Percentiles rank a stretch among this genome's conserved stretches.
phyloP scores from a whole-genome alignment of 1,140 invertebrate genomes.

The Temnothorax curvispinosus region DNA sequence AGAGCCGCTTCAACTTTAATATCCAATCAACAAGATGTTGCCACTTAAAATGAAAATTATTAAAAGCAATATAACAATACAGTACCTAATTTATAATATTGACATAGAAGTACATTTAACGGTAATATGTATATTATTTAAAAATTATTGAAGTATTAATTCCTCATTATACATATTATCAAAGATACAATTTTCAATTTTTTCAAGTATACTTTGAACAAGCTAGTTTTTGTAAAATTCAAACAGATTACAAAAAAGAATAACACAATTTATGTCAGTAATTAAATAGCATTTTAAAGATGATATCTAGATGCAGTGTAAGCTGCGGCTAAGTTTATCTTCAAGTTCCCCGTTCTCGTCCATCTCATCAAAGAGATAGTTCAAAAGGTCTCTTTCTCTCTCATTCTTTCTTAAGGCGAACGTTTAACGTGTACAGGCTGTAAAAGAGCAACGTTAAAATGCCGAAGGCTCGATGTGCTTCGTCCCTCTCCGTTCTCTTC shows the following conservation, averaged over 20 bases:
- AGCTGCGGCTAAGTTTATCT: conserved; percentile 23
- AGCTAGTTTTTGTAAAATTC: not conserved
- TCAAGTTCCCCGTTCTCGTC: conserved; percentile 39
- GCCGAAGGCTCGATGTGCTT: conserved; percentile 38
- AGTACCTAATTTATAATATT: not conserved
- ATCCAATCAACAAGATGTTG: not conserved
- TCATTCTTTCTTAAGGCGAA: not conserved
- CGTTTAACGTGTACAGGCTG: conserved; percentile 51
- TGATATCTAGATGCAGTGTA: not conserved
- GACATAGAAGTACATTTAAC: not conserved
- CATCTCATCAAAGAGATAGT: conserved; percentile 30
- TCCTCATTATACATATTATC: not conserved
- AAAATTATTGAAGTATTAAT: not conserved
- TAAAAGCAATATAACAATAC: not conserved
- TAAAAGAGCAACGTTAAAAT: conserved; percentile 54
- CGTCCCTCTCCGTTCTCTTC: conserved; percentile 6
- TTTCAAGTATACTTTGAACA: not conserved
- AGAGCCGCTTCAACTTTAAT: not conserved
- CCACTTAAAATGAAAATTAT: not conserved
- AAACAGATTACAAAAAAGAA: not conserved
- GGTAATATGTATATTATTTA: not conserved
- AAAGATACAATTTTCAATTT: not conserved
- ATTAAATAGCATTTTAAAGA: not conserved
- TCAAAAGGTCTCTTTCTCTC: conserved; percentile 50
- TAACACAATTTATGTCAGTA: not conserved